Evolutionary conservation across 2,113 vertebrate genomes (phyloP), one percentile per base, ranked within the genome.

Genomic region (Pteronura brasiliensis): DNA sequence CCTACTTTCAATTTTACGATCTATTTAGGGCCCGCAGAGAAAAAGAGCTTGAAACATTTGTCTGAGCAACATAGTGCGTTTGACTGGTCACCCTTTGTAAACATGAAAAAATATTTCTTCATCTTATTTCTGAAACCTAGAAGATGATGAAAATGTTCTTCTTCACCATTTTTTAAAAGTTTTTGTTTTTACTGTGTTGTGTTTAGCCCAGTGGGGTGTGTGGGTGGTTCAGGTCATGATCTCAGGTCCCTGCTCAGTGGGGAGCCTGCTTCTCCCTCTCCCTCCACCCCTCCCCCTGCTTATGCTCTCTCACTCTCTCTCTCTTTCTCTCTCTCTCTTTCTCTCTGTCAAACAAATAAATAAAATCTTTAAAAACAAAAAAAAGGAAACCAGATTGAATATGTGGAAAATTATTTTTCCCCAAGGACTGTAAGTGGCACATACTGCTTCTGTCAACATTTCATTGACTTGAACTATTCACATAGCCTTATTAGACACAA

Each of bases 1-100:
- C 79, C 84, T 90, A 65, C 80, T 96, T 89, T 82, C n/a, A 89
- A 82, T 95, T 93, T 97, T 93, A 93, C 86, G 90, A 31, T n/a
- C 67, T 87, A 47, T 93, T 89, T 92, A 93, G 77, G 14, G 92
- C 27, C 61, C 49, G 59, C 47, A 91, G 12, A 67, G 59, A 29
- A 14, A 77, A 69, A 79, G 31, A 20, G 39, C 39, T 69, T 52
- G 25, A 92, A 95, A 42, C 55, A 83, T 86, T 61, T 18, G 55
- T 94, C 69, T 81, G 15, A 96, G 42, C 21, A 84, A 84, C 52
- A 79, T 0, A 80, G n/a, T 42, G 1, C 34, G 77, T 93, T 92
- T 90, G 34, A 59, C 39, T 88, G 14, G 25, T 14, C 29, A 85
- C 52, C 2, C 1, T 83, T 59, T 49, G 17, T 61, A 95, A 96